phyloP scores from a whole-genome alignment of 2,888 invertebrate species.

The Macrosiphum euphorbiae region DNA sequence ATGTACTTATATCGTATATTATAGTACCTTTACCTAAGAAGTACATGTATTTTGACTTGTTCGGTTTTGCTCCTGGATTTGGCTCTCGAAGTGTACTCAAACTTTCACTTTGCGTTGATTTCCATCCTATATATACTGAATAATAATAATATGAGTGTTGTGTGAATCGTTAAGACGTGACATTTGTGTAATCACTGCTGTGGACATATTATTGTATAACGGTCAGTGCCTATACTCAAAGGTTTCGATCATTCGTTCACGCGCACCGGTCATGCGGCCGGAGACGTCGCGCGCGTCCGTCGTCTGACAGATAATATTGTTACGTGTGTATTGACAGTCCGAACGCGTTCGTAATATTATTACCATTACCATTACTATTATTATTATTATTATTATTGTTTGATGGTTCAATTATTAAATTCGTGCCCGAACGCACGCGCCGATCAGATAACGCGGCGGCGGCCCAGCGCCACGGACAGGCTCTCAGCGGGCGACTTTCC shows the following conservation, averaged over 20 bases:
- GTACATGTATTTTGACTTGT: too few relatives aligned
- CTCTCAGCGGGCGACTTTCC: conserved; percentile 56
- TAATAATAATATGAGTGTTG: not conserved
- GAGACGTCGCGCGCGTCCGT: not conserved
- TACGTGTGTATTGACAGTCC: not conserved
- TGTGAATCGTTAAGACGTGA: not conserved
- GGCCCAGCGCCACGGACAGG: conserved; percentile 29
- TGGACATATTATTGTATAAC: not conserved
- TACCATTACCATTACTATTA: conserved; percentile 19
- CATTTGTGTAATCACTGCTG: not conserved
- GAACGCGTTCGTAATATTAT: conserved; percentile 6
- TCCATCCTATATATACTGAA: not conserved
- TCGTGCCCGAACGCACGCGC: conserved; percentile 45
- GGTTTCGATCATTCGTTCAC: not conserved
- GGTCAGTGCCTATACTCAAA: not conserved
- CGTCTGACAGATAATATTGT: not conserved
- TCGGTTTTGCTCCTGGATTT: not conserved
- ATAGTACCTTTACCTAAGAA: not conserved
- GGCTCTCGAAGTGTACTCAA: not conserved
- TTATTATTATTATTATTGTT: conserved; percentile 37
- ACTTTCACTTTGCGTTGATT: not conserved
- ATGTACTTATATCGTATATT: not conserved
- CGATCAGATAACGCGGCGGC: conserved; percentile 40
- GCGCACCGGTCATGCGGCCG: too few relatives aligned
- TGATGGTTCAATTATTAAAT: conserved; percentile 45